Evolutionary conservation across 2,888 invertebrate species (phyloP).

Genomic region (Antheraea yamamai): DNA sequence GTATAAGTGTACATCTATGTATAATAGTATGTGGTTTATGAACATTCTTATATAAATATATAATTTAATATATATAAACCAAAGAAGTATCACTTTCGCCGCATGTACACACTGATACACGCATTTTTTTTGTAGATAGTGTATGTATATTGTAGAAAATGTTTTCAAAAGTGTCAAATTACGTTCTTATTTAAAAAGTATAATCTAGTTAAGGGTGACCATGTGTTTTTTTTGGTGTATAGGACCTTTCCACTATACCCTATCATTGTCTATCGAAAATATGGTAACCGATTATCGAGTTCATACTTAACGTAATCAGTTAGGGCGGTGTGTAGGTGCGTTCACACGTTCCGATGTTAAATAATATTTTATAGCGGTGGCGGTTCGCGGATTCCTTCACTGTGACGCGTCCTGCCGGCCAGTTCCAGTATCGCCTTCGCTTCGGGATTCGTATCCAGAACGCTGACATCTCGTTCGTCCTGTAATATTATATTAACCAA

Average conservation of each 20-base stretch:
- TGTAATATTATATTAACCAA: constrained; percentile 33
- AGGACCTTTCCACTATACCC: background rate
- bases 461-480: constrained; percentile 81
- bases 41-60: too few species aligned
- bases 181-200: too few species aligned
- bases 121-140: too few species aligned
- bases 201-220: too few species aligned
- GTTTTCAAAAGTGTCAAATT: too few species aligned
- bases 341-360: background rate
- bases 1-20: too few species aligned
- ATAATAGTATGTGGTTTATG: too few species aligned
- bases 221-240: background rate
- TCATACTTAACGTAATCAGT: background rate
- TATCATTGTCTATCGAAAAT: background rate
- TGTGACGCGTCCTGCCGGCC: constrained; percentile 90
- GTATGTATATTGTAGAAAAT: too few species aligned
- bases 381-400: constrained; percentile 90
- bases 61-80: too few species aligned
- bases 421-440: constrained; percentile 92
- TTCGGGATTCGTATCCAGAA: constrained; percentile 89
- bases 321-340: background rate
- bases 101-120: too few species aligned
- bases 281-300: background rate
- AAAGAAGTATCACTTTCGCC: too few species aligned
- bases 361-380: constrained; percentile 55